Evolutionary conservation across 2,888 invertebrate species (phyloP).

Genomic region (Ceramica pisi): DNA sequence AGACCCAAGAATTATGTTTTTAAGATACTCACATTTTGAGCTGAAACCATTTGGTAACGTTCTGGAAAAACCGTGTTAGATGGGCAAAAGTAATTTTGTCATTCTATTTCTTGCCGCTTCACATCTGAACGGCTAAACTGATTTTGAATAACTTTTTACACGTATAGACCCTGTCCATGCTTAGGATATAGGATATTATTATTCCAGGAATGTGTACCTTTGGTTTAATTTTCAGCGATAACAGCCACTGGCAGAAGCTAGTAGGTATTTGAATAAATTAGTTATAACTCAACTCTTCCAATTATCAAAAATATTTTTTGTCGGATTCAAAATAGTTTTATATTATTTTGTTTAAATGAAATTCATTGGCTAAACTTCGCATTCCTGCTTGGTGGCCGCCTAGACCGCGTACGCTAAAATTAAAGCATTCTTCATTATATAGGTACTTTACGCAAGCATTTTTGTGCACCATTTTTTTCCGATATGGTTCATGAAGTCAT

Average conservation of each 20-base stretch:
- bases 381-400: background rate
- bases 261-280: background rate
- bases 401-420: slow-evolving; percentile 29
- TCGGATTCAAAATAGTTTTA: background rate
- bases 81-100: too few relatives aligned
- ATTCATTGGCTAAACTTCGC: background rate
- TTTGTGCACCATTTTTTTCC: background rate
- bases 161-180: too few relatives aligned
- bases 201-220: too few relatives aligned
- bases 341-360: slow-evolving; percentile 4
- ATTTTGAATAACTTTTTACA: too few relatives aligned
- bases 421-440: slow-evolving; percentile 19
- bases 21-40: background rate
- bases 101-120: too few relatives aligned
- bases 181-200: too few relatives aligned
- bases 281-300: background rate
- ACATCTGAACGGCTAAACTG: too few relatives aligned
- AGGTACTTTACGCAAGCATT: background rate
- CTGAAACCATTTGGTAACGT: background rate
- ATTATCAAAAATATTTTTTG: slow-evolving; percentile 2
- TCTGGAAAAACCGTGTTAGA: background rate
- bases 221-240: too few relatives aligned
- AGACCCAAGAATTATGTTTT: background rate
- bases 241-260: too few relatives aligned
- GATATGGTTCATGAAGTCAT: too few relatives aligned